Evolutionary conservation across 2,888 invertebrate species (phyloP).

Genomic region (Andrena bicolor): DNA sequence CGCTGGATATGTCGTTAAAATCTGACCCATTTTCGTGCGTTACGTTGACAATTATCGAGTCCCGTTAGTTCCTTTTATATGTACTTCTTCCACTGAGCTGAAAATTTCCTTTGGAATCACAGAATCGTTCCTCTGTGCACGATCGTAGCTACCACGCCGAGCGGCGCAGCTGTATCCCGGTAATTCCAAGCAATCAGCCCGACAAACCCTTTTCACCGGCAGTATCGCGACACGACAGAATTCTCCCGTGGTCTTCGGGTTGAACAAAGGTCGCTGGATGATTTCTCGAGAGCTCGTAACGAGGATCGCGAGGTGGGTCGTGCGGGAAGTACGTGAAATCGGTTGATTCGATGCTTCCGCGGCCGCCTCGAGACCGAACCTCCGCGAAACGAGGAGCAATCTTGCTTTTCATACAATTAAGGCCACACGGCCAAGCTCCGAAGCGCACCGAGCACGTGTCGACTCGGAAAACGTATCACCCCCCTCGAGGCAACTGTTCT

Average conservation of each 20-base stretch:
- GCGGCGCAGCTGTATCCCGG: slow-evolving; percentile 44
- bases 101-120: slow-evolving; percentile 16
- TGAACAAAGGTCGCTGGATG: slow-evolving; percentile 65
- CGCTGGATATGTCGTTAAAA: no score
- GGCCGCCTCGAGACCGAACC: slow-evolving; percentile 14
- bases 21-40: no score
- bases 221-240: slow-evolving; percentile 62
- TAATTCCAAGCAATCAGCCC: slow-evolving; percentile 67
- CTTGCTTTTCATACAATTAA: slow-evolving; percentile 57
- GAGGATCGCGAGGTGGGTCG: slow-evolving; percentile 46
- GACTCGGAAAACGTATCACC: background rate
- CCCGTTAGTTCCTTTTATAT: slow-evolving; percentile 11
- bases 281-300: slow-evolving; percentile 63
- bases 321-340: slow-evolving; percentile 56
- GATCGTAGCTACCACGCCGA: slow-evolving; percentile 36
- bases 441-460: background rate
- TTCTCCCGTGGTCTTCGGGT: slow-evolving; percentile 50
- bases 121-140: slow-evolving; percentile 38
- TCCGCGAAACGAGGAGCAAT: slow-evolving; percentile 34
- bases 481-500: background rate
- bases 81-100: slow-evolving; percentile 8
- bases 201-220: slow-evolving; percentile 53
- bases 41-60: background rate
- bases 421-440: slow-evolving; percentile 23
- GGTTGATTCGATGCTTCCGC: slow-evolving; percentile 29